phyloP scores from a whole-genome alignment of 2,888 invertebrate species.

The Drosophila bunnanda region DNA sequence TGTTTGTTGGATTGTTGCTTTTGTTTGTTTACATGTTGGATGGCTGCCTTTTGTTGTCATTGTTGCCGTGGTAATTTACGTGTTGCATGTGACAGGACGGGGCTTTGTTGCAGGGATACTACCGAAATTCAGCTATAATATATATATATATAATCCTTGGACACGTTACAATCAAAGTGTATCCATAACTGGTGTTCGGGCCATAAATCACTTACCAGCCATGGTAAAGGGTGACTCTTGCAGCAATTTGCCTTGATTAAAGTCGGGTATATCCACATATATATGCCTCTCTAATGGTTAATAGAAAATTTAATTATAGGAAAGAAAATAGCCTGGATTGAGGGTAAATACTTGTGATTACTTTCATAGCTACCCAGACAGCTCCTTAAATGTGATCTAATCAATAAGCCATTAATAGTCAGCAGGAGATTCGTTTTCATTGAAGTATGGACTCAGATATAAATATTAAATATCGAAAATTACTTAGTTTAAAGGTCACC shows the following conservation, averaged over 20 bases:
- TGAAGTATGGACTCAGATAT: not conserved
- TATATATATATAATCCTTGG: not conserved
- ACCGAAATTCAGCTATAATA: not conserved
- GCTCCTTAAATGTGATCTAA: slow-evolving; percentile 17
- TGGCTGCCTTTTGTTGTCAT: slow-evolving; percentile 18
- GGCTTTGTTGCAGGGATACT: not conserved
- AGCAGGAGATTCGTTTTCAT: not conserved
- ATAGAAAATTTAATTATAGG: slow-evolving; percentile 26
- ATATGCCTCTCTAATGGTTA: slow-evolving; percentile 12
- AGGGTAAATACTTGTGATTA: slow-evolving; percentile 19
- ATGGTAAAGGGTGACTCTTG: not conserved
- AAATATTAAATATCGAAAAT: not conserved
- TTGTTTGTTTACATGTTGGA: slow-evolving; percentile 53
- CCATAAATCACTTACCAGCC: slow-evolving; percentile 28
- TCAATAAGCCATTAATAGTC: slow-evolving; percentile 11
- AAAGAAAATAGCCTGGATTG: slow-evolving; percentile 13
- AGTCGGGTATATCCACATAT: not conserved
- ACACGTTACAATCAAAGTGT: slow-evolving; percentile 14
- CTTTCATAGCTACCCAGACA: not conserved
- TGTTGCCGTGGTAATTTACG: slow-evolving; percentile 30
- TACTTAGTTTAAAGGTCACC: slow-evolving; percentile 5
- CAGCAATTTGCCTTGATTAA: slow-evolving; percentile 28
- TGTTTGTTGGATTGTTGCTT: slow-evolving; percentile 55
- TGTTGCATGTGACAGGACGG: slow-evolving; percentile 36
- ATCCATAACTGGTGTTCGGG: slow-evolving; percentile 8